These are phyloP conservation scores for Brienomyrus longianalis DNA, from an alignment of 2,113 vertebrate species.

Conservation along the genomic window DNA sequence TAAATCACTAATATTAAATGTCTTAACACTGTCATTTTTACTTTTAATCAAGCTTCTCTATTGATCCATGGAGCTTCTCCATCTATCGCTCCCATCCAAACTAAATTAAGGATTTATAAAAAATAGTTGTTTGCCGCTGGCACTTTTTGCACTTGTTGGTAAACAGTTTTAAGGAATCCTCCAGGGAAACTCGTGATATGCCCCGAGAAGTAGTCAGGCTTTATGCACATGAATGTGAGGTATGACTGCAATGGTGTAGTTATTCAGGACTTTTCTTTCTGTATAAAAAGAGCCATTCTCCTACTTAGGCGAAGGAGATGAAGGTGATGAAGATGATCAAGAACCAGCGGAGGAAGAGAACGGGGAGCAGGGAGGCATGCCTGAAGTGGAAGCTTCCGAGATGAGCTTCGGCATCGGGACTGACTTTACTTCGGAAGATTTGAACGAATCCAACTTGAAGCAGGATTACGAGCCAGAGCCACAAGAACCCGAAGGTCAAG, in stretches of 20 bases:
- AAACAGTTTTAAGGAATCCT: not conserved
- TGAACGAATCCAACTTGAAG: conserved; percentile 25
- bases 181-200: not conserved
- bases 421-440: not conserved
- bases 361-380: not conserved
- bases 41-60: not conserved
- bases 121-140: not conserved
- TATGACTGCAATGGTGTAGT: not conserved
- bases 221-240: not conserved
- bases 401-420: not conserved
- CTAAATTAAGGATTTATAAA: not conserved
- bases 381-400: conserved; percentile 3
- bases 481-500: not conserved
- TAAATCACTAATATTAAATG: not conserved
- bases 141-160: not conserved
- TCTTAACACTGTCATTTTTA: not conserved
- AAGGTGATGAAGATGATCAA: not conserved
- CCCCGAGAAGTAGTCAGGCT: not conserved
- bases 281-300: not conserved
- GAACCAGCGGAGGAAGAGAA: conserved; percentile 20
- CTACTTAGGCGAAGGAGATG: conserved; percentile 8
- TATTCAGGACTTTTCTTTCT: not conserved
- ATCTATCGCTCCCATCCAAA: not conserved
- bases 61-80: not conserved
- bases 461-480: conserved; percentile 2